These are phyloP conservation scores for Neoniphon sammara DNA, from an alignment of 2,797 vertebrate genomes.

Conservation along the genomic window DNA sequence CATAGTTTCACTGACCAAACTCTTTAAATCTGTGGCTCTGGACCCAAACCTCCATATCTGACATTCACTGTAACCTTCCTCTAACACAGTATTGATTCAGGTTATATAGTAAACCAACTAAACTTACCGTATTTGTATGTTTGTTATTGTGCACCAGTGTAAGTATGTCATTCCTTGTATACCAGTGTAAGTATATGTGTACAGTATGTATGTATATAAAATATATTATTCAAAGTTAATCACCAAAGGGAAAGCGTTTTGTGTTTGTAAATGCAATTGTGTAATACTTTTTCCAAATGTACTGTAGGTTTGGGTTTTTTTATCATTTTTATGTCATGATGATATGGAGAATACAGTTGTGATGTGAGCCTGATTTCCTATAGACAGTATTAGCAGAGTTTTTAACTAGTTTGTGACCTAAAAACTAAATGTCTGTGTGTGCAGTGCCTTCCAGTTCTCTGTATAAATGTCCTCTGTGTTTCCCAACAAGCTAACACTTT, in stretches of 20 bases:
- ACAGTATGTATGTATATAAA: constrained; percentile 81
- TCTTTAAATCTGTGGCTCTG: constrained; percentile 13
- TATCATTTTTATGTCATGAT: constrained; percentile 36
- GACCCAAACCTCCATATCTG: constrained; percentile 46
- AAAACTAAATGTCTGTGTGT: constrained; percentile 51
- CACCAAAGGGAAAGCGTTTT: constrained; percentile 79
- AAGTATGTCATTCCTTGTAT: constrained; percentile 64
- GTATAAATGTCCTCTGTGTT: constrained; percentile 23
- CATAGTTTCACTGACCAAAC: not conserved
- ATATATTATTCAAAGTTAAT: constrained; percentile 82
- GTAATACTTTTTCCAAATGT: constrained; percentile 67
- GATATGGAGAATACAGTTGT: constrained; percentile 35
- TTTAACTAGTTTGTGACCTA: constrained; percentile 53
- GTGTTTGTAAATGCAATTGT: constrained; percentile 72
- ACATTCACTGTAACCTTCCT: constrained; percentile 58
- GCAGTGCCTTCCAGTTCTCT: constrained; percentile 60
- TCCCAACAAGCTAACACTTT: constrained; percentile 25
- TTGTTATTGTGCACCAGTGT: constrained; percentile 67
- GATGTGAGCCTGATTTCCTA: constrained; percentile 38
- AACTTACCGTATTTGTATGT: constrained; percentile 59
- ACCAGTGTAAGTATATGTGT: constrained; percentile 79
- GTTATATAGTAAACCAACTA: constrained; percentile 71
- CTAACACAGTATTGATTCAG: constrained; percentile 64
- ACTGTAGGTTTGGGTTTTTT: constrained; percentile 66
- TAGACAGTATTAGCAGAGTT: constrained; percentile 33